Evolutionary conservation across 2,888 invertebrate species (phyloP).

Genomic region (Acleris holmiana): DNA sequence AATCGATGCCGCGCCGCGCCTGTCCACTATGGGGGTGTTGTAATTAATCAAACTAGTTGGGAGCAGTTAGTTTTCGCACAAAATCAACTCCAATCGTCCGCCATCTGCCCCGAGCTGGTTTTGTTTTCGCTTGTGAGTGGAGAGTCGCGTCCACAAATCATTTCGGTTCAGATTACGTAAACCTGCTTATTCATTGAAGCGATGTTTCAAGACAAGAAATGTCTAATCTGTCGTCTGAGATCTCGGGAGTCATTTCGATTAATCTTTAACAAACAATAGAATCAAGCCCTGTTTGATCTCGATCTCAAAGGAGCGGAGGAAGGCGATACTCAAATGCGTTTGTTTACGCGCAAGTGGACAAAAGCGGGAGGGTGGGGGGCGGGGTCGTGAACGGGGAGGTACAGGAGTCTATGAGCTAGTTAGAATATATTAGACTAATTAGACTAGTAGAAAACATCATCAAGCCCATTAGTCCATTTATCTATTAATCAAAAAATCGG

Average conservation of each 20-base stretch:
- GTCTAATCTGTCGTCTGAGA: conserved; percentile 14
- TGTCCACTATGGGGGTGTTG: conserved; percentile 8
- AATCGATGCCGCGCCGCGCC: background rate
- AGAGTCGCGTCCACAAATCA: background rate
- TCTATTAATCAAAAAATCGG: too few relatives aligned
- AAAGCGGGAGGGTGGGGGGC: background rate
- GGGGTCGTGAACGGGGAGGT: too few relatives aligned
- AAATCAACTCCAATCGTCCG: conserved; percentile 15
- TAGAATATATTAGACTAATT: too few relatives aligned
- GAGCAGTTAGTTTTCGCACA: conserved; percentile 10
- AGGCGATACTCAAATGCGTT: conserved; percentile 1
- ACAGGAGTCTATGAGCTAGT: too few relatives aligned
- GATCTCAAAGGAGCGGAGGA: conserved; percentile 16
- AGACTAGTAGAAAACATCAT: too few relatives aligned
- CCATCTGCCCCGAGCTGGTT: conserved; percentile 11
- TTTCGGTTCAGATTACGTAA: background rate
- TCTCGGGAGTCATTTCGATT: conserved; percentile 25
- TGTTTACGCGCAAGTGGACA: background rate
- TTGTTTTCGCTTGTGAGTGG: conserved; percentile 3
- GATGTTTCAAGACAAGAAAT: conserved; percentile 18
- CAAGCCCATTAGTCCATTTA: too few relatives aligned
- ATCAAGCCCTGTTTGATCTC: conserved; percentile 18
- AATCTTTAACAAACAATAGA: conserved; percentile 34
- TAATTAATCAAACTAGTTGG: conserved; percentile 27
- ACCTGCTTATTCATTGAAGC: conserved; percentile 25